Conservation (phyloP, 2,797 vertebrate species). For the Carduelis carduelis region DNA sequence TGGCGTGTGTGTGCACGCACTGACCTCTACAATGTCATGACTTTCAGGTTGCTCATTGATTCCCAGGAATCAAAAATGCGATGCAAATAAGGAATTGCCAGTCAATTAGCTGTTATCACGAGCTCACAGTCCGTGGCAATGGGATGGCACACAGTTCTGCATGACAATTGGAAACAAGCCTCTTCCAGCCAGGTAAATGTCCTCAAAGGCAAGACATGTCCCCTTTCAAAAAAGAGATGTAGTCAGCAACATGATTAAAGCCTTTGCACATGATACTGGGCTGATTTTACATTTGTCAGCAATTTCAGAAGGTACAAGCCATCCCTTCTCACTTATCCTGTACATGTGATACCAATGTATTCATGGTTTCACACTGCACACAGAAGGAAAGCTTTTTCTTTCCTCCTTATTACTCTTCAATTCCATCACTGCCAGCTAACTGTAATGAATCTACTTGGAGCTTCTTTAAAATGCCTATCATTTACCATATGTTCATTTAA, state of each 20-base stretch:
- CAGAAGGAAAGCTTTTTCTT: slow-evolving; percentile 2
- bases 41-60: slow-evolving; percentile 54
- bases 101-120: slow-evolving; percentile 47
- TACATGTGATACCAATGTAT: background rate
- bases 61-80: background rate
- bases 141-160: background rate
- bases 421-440: background rate
- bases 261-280: background rate
- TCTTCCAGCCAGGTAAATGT: slow-evolving; percentile 33
- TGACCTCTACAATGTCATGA: slow-evolving; percentile 49
- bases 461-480: slow-evolving; percentile 13
- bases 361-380: background rate
- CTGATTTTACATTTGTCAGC: slow-evolving; percentile 48
- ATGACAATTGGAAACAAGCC: slow-evolving; percentile 13
- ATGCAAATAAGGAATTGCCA: slow-evolving; percentile 46
- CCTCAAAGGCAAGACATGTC: background rate
- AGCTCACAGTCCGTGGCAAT: background rate
- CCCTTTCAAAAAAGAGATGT: slow-evolving; percentile 47
- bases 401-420: background rate
- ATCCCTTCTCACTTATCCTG: background rate
- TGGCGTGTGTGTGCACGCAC: background rate
- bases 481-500: slow-evolving; percentile 20
- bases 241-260: slow-evolving; percentile 50
- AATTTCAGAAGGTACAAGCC: slow-evolving; percentile 19
- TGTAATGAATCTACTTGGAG: slow-evolving; percentile 16